phyloP scores from a whole-genome alignment of 2,888 invertebrate species.

The Stratiomys singularior region DNA sequence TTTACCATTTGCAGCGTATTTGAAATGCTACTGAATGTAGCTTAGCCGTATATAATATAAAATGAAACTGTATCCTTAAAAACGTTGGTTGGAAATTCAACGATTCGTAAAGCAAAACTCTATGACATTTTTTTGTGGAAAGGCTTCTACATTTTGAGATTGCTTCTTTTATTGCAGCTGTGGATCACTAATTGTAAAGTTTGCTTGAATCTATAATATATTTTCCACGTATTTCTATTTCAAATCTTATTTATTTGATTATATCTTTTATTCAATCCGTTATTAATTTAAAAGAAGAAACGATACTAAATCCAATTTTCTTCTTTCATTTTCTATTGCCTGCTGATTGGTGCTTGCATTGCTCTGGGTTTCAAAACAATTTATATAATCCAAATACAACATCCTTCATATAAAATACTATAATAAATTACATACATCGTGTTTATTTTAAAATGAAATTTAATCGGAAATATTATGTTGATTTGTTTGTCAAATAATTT shows the following conservation, averaged over 20 bases:
- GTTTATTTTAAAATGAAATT: not conserved
- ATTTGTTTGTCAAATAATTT: slow-evolving; percentile 6
- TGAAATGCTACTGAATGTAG: too few relatives aligned
- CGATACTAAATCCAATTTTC: slow-evolving; percentile 44
- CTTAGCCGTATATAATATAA: too few relatives aligned
- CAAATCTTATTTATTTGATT: not conserved
- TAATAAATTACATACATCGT: slow-evolving; percentile 1
- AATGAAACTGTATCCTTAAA: too few relatives aligned
- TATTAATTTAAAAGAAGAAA: slow-evolving; percentile 10
- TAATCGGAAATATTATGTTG: not conserved
- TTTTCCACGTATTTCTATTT: too few relatives aligned
- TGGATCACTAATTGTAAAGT: too few relatives aligned
- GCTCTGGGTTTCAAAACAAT: slow-evolving; percentile 51
- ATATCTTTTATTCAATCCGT: not conserved
- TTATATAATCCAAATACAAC: slow-evolving; percentile 39
- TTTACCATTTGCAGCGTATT: too few relatives aligned
- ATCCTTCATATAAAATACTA: slow-evolving; percentile 23
- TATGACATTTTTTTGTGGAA: too few relatives aligned
- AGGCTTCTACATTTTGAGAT: too few relatives aligned
- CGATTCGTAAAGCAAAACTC: too few relatives aligned
- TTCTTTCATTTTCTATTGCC: slow-evolving; percentile 57
- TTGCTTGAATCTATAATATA: too few relatives aligned
- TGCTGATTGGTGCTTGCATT: slow-evolving; percentile 64
- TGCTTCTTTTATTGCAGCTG: too few relatives aligned
- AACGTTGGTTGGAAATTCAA: too few relatives aligned